Base-by-base conservation (phyloP, 92 coral and sea anemone species). In the Pocillopora grandis region DNA sequence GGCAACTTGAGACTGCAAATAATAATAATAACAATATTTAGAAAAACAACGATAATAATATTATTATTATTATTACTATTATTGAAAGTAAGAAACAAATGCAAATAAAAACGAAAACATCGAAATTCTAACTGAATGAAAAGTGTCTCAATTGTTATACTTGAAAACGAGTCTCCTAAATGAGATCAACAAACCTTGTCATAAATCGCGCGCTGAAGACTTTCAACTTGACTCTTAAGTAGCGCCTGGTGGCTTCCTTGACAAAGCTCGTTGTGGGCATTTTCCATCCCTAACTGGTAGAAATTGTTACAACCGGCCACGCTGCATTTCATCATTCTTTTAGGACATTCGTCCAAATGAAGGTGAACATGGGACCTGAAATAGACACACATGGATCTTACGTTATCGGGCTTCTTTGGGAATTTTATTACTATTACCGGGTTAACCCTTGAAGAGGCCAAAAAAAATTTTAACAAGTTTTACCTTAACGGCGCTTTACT, bases 281-380 rank as follows among this genome's bases (percentile, higher is more conserved):
- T 11, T 33, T 76, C n/a, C 4, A 7, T 8, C 18, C 35, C 69
- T 33, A 12, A 31, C 11, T 8, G 61, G 18, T 19, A 35, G 27
- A 27, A 27, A 27, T 27, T 27, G 27, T 27, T 27, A 27, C 27
- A 27, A 27, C 27, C 27, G 27, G 21, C 33, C 49, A 76, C 70
- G 21, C 36, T 27, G 17, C 80, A 76, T 27, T 61, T 60, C 5
- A 60, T 9, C 10, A 36, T 31, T 19, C 23, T 60, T 12, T 61
- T 33, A 5, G 42, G n/a, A 15, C 80, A 76, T 4, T 31, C 27
- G 4, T 19, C 10, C 9, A 76, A 9, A 35, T 76, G 80, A 12
- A 76, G 14, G 5, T 35, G 69, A 5, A 76, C 80, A 37, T 76
- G 80, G 15, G 80, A 76, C 42, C 80, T 76, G 69, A 76, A 73